Percentiles rank a stretch among this genome's conserved stretches.
Evolutionary conservation across 2,797 vertebrate species (phyloP).

Genomic region (Halcyon leucocephala): DNA sequence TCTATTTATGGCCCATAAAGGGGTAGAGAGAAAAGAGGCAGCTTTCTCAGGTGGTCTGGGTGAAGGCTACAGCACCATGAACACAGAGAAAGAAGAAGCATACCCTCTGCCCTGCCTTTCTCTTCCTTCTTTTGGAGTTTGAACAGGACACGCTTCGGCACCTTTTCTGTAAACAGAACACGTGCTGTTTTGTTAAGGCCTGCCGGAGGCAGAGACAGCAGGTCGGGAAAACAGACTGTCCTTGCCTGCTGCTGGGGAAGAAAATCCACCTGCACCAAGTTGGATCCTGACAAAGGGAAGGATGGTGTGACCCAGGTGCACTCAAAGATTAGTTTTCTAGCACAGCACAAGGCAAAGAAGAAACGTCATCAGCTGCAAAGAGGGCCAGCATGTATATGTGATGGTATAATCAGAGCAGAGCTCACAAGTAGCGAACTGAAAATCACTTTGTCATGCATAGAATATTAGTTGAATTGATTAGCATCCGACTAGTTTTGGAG

Average conservation of each 20-base stretch:
- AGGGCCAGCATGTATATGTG: fast-evolving
- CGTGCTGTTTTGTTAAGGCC: background rate
- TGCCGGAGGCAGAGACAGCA: background rate
- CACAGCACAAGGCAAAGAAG: background rate
- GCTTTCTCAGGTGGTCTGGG: background rate
- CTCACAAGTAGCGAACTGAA: background rate
- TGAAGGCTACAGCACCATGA: background rate
- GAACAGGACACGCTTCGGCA: background rate
- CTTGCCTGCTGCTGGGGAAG: background rate
- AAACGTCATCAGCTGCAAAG: background rate
- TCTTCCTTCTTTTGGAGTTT: background rate
- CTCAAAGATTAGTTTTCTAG: background rate
- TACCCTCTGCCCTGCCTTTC: background rate
- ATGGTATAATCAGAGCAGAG: background rate
- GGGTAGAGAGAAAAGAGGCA: background rate
- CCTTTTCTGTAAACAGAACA: background rate
- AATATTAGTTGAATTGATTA: background rate
- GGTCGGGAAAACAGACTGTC: background rate
- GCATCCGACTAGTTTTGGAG: background rate
- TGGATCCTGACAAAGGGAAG: background rate
- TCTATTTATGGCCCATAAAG: background rate
- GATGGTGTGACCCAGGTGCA: background rate
- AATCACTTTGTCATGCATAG: background rate
- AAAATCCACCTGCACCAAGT: background rate
- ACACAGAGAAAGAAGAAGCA: background rate